Percentiles rank a stretch among this genome's conserved stretches.
Conservation (phyloP, 1,140 invertebrate species). For the Drosophila persimilis region DNA sequence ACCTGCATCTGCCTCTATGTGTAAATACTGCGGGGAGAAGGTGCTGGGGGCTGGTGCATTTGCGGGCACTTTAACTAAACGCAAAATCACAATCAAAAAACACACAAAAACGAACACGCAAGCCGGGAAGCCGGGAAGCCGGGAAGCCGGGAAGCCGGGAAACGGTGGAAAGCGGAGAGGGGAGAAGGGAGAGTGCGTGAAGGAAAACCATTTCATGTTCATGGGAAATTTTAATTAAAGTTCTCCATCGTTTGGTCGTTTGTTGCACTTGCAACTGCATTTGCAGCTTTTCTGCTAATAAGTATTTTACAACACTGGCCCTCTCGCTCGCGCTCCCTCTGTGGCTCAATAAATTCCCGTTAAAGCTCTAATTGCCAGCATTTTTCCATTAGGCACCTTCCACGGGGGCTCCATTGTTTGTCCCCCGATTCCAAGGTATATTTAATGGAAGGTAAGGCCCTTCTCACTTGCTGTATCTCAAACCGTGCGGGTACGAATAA, state of each 20-base stretch:
- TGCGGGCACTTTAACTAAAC: constrained; percentile 48
- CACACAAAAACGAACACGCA: neutral
- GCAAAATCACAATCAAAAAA: constrained; percentile 38
- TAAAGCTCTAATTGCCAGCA: constrained; percentile 37
- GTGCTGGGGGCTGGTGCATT: neutral
- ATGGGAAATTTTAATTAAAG: constrained; percentile 43
- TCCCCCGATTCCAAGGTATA: no score
- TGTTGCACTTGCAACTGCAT: constrained; percentile 9
- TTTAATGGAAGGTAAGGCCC: no score
- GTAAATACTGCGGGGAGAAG: no score
- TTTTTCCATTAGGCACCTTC: neutral
- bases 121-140: no score
- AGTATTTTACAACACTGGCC: neutral
- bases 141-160: no score
- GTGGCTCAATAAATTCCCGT: constrained; percentile 40
- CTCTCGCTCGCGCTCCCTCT: neutral
- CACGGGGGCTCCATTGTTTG: no score
- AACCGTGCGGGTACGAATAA: no score
- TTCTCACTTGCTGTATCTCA: no score
- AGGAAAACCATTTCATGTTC: neutral
- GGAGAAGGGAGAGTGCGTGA: no score
- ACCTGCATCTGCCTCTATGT: no score
- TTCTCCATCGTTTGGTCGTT: constrained; percentile 1
- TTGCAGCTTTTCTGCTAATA: constrained; percentile 19
- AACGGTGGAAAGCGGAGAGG: no score